A percentile compares a stretch with the other conserved stretches of the same genome.
Evolutionary conservation across 2,797 vertebrate species (phyloP).

Genomic region (Mormyrops boulengeri): DNA sequence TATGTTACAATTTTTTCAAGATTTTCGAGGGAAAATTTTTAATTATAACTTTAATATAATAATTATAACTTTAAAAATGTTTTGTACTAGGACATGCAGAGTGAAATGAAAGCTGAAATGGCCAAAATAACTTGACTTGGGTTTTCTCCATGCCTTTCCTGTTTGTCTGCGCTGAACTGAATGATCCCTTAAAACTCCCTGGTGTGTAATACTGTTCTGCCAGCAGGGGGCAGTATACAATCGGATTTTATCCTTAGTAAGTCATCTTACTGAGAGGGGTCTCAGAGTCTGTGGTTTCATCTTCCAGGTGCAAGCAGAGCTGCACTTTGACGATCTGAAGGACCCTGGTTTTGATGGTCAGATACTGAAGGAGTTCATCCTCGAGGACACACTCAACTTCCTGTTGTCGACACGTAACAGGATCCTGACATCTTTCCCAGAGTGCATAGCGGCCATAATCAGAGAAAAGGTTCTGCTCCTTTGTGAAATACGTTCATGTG

Average conservation of each 20-base stretch:
- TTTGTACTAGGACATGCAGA: neutral
- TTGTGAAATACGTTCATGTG: neutral
- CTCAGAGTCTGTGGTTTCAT: neutral
- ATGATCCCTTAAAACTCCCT: neutral
- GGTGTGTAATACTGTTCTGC: neutral
- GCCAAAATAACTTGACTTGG: neutral
- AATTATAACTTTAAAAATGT: neutral
- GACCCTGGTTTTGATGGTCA: constrained; percentile 63
- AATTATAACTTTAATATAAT: neutral
- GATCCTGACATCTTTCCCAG: constrained; percentile 46
- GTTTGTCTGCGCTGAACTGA: neutral
- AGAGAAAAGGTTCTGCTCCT: constrained; percentile 45
- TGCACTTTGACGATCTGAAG: constrained; percentile 61
- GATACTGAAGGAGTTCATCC: constrained; percentile 70
- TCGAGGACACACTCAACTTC: constrained; percentile 78
- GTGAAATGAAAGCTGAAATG: neutral
- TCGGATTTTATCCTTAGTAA: neutral
- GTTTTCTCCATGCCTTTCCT: neutral
- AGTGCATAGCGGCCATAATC: constrained; percentile 31
- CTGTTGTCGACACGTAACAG: constrained; percentile 58
- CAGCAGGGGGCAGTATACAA: constrained; percentile 40
- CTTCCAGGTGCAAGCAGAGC: constrained; percentile 70
- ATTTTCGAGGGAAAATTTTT: neutral
- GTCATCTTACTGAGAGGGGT: neutral
- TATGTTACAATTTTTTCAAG: neutral